These are phyloP conservation scores for Apocheima hispidaria DNA, from an alignment of 2,888 invertebrate genomes.

Conservation along the genomic window DNA sequence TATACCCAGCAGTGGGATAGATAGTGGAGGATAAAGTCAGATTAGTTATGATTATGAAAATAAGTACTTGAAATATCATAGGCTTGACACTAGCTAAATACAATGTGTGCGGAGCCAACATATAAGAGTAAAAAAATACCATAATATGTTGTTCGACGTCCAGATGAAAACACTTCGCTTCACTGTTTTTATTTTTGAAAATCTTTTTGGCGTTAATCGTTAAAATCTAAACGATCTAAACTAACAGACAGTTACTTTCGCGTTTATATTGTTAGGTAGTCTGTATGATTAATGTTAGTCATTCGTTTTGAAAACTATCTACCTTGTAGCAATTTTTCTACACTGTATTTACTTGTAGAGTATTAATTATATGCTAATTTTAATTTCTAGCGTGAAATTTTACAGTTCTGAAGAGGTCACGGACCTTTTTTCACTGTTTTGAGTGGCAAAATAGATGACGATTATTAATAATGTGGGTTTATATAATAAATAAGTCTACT, in stretches of 20 bases:
- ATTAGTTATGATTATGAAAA: too few species aligned
- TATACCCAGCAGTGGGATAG: too few species aligned
- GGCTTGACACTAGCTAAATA: too few species aligned
- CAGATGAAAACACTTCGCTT: too few species aligned
- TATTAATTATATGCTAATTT: slow-evolving; percentile 21
- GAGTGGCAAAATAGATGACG: background rate
- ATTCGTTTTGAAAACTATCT: slow-evolving; percentile 25
- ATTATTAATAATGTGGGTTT: background rate
- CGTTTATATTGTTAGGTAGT: background rate
- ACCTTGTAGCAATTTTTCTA: slow-evolving; percentile 30
- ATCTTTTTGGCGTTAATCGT: too few species aligned
- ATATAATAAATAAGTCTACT: background rate
- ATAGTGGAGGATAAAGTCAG: too few species aligned
- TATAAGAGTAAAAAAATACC: too few species aligned
- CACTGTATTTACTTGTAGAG: slow-evolving; percentile 6
- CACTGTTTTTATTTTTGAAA: too few species aligned
- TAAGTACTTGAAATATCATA: too few species aligned
- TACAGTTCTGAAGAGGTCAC: slow-evolving; percentile 18
- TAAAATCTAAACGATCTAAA: background rate
- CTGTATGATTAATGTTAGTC: slow-evolving; percentile 25
- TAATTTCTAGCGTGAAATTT: slow-evolving; percentile 23
- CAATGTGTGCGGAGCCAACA: too few species aligned
- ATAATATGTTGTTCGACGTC: too few species aligned
- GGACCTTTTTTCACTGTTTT: slow-evolving; percentile 1
- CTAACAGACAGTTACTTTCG: background rate